Conservation (phyloP, 1,140 invertebrate genomes). For the Drosophila truncata region DNA sequence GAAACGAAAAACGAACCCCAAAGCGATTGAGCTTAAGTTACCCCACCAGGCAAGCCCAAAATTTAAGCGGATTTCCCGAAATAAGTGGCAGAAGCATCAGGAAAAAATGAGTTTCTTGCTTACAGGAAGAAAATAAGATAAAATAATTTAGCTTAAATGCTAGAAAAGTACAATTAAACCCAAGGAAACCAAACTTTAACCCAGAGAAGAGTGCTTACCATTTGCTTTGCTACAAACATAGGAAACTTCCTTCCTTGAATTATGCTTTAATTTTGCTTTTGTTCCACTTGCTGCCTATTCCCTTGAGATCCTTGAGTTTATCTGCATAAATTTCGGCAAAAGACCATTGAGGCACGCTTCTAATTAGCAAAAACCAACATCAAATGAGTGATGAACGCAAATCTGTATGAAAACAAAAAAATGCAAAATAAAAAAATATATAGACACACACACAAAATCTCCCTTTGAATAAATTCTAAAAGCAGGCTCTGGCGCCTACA, state of each 20-base stretch:
- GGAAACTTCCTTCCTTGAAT: slow-evolving; percentile 4
- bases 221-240: background rate
- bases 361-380: slow-evolving; percentile 70
- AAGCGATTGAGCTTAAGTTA: slow-evolving; percentile 17
- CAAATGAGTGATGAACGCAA: slow-evolving; percentile 54
- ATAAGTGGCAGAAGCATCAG: background rate
- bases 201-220: slow-evolving; percentile 1
- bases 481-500: slow-evolving; percentile 29
- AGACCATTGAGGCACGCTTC: slow-evolving; percentile 54
- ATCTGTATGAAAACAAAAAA: slow-evolving; percentile 52
- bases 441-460: slow-evolving; percentile 12
- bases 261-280: slow-evolving; percentile 8
- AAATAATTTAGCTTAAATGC: slow-evolving; percentile 4
- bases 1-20: background rate
- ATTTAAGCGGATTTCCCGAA: slow-evolving; percentile 16
- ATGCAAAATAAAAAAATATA: slow-evolving; percentile 2
- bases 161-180: background rate
- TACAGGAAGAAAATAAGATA: background rate
- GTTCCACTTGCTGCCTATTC: background rate
- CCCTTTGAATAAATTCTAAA: slow-evolving; percentile 38
- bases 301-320: slow-evolving; percentile 43
- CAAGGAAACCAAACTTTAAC: background rate
- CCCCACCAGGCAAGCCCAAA: background rate
- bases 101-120: slow-evolving; percentile 3
- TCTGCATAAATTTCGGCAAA: slow-evolving; percentile 68